Evolutionary conservation across 2,888 invertebrate species (phyloP).

Genomic region (Eurytoma californica): DNA sequence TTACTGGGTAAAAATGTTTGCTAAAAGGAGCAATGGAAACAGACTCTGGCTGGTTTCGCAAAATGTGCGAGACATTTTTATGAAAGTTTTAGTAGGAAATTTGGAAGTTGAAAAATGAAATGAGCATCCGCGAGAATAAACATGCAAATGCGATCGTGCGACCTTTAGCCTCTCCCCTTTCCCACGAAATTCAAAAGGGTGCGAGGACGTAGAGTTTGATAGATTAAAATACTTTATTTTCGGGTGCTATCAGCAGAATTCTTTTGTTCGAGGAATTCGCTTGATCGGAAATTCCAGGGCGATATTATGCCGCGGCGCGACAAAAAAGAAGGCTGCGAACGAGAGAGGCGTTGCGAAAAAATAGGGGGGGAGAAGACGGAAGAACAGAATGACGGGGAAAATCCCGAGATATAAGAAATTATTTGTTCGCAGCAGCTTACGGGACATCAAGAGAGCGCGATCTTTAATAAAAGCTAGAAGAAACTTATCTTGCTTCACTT

Average conservation of each 20-base stretch:
- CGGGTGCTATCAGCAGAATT: conserved; percentile 4
- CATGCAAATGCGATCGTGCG: too few species aligned
- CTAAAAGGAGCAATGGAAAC: too few species aligned
- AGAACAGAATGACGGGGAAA: conserved; percentile 18
- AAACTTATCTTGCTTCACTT: conserved; percentile 11
- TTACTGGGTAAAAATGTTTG: too few species aligned
- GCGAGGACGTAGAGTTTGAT: too few species aligned
- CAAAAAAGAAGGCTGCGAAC: background rate
- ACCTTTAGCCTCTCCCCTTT: too few species aligned
- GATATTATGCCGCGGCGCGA: background rate
- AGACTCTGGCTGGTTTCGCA: too few species aligned
- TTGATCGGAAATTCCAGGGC: conserved; percentile 28
- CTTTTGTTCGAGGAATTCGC: background rate
- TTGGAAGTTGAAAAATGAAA: too few species aligned
- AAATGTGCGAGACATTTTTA: too few species aligned
- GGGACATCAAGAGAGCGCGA: conserved; percentile 17
- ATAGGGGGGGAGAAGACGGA: background rate
- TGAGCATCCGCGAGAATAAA: too few species aligned
- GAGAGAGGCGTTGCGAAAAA: background rate
- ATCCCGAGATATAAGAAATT: conserved; percentile 40
- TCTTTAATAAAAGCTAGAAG: conserved; percentile 34
- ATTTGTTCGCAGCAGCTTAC: conserved; percentile 13
- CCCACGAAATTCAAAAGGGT: too few species aligned
- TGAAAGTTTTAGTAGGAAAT: too few species aligned
- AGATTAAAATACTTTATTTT: conserved; percentile 9